Evolutionary conservation across 2,888 invertebrate species (phyloP).

Genomic region (Amiota communis): DNA sequence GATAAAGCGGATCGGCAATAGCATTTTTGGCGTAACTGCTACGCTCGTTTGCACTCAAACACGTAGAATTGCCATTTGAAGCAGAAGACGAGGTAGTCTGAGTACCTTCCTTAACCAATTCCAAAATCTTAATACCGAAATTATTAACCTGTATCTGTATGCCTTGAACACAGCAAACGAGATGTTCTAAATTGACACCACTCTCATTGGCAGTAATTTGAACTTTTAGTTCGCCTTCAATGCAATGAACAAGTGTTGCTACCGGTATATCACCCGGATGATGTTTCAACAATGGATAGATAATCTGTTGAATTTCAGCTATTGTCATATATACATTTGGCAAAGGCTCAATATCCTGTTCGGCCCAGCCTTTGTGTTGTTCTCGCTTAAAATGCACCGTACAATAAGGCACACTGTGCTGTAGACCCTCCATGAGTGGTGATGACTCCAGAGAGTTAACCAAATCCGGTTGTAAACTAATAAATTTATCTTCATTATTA

Average conservation of each 20-base stretch:
- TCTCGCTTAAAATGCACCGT: slow-evolving; percentile 77
- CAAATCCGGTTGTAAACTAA: slow-evolving; percentile 79
- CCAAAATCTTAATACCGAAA: slow-evolving; percentile 72
- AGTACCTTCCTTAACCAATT: slow-evolving; percentile 60
- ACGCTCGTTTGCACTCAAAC: slow-evolving; percentile 46
- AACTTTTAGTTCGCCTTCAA: slow-evolving; percentile 68
- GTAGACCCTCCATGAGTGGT: slow-evolving; percentile 73
- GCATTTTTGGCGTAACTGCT: slow-evolving; percentile 63
- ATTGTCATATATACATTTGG: slow-evolving; percentile 75
- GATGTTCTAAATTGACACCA: slow-evolving; percentile 91
- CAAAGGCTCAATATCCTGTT: slow-evolving; percentile 80
- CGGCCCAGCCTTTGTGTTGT: slow-evolving; percentile 83
- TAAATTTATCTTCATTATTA: slow-evolving; percentile 80
- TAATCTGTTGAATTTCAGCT: slow-evolving; percentile 69
- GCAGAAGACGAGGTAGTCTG: not conserved
- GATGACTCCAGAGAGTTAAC: slow-evolving; percentile 75
- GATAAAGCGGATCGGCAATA: slow-evolving; percentile 73
- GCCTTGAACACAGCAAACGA: slow-evolving; percentile 87
- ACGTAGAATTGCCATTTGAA: slow-evolving; percentile 18
- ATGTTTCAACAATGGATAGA: slow-evolving; percentile 69
- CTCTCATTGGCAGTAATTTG: slow-evolving; percentile 73
- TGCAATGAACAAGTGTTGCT: slow-evolving; percentile 71
- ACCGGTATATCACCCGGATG: slow-evolving; percentile 72
- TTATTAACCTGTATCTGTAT: slow-evolving; percentile 75
- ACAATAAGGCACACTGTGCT: slow-evolving; percentile 78